These are phyloP conservation scores for Falco columbarius DNA, from an alignment of 2,797 vertebrate genomes.

Conservation along the genomic window DNA sequence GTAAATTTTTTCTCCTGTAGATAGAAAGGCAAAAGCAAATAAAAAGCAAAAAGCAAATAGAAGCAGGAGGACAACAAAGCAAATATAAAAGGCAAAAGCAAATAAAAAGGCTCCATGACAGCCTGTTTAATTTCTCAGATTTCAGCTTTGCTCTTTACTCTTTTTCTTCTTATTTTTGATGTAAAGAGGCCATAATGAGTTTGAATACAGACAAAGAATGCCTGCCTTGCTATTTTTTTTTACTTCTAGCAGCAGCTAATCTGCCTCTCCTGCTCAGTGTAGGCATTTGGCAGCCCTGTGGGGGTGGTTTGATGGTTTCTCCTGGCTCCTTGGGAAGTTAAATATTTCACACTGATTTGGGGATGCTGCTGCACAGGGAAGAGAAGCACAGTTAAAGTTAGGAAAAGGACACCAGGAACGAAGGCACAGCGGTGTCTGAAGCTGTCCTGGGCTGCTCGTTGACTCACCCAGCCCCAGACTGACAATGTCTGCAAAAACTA, in stretches of 20 bases:
- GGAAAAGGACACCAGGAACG: background rate
- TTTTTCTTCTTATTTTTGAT: background rate
- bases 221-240: background rate
- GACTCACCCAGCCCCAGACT: fast-evolving
- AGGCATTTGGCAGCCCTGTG: background rate
- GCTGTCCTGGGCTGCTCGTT: background rate
- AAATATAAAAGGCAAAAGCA: background rate
- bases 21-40: constrained; percentile 29
- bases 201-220: background rate
- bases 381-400: background rate
- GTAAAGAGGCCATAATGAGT: background rate
- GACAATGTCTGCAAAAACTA: background rate
- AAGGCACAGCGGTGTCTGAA: background rate
- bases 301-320: background rate
- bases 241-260: background rate
- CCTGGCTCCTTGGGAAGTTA: background rate
- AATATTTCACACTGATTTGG: background rate
- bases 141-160: background rate
- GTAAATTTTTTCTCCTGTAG: background rate
- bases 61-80: background rate
- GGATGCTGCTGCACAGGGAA: background rate
- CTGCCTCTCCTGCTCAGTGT: background rate
- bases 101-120: background rate
- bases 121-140: background rate
- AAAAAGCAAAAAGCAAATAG: constrained; percentile 1